Evolutionary conservation across 2,888 invertebrate species (phyloP).

Genomic region (Ernsta delagoae): DNA sequence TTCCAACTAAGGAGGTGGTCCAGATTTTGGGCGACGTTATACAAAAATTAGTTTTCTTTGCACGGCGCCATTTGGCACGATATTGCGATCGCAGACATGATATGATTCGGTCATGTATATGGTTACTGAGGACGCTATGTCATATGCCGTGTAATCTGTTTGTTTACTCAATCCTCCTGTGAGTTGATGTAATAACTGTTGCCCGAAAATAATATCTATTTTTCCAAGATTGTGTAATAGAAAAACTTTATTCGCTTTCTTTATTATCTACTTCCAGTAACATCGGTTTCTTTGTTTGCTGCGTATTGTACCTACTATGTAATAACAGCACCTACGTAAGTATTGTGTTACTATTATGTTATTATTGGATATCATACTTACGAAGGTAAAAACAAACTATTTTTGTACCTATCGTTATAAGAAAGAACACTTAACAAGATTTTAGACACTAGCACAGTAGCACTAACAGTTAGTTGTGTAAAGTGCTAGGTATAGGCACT

Average conservation of each 20-base stretch:
- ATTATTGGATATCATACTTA: too few relatives aligned
- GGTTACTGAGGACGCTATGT: slow-evolving; percentile 12
- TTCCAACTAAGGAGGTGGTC: too few relatives aligned
- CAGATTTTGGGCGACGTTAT: too few relatives aligned
- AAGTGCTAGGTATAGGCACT: too few relatives aligned
- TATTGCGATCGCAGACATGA: slow-evolving; percentile 27
- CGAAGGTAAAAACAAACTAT: too few relatives aligned
- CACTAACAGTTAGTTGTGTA: too few relatives aligned
- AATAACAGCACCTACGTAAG: too few relatives aligned
- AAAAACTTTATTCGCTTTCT: slow-evolving; percentile 8
- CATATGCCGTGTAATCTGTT: slow-evolving; percentile 35
- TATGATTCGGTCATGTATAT: slow-evolving; percentile 29
- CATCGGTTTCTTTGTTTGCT: slow-evolving; percentile 5
- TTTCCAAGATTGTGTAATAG: slow-evolving; percentile 15
- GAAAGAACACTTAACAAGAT: too few relatives aligned
- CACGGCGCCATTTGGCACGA: slow-evolving; percentile 27
- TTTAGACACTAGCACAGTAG: too few relatives aligned
- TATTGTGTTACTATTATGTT: too few relatives aligned
- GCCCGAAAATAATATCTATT: slow-evolving; percentile 24
- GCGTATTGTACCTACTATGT: background rate
- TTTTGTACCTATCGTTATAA: too few relatives aligned
- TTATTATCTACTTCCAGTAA: slow-evolving; percentile 2
- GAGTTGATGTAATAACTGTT: slow-evolving; percentile 21
- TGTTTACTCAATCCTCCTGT: slow-evolving; percentile 26
- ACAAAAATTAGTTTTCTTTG: slow-evolving; percentile 14